Conservation (phyloP, 2,888 invertebrate genomes). For the Drosophila atripex region DNA sequence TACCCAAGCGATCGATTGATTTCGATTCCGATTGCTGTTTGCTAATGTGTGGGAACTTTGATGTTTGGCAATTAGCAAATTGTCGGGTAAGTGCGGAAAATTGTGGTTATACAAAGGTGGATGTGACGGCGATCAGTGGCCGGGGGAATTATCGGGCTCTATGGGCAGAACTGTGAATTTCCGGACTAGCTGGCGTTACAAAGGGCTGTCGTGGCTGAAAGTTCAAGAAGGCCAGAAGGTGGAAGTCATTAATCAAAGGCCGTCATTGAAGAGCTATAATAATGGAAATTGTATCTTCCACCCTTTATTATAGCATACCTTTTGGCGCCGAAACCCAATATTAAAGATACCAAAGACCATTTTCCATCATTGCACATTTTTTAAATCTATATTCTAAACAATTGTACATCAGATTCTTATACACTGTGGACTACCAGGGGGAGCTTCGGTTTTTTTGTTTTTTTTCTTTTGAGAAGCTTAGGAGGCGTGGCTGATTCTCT, state of each 20-base stretch:
- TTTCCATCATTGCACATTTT: background rate
- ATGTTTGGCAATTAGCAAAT: conserved; percentile 25
- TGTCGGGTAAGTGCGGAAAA: conserved; percentile 13
- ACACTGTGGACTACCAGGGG: conserved; percentile 3
- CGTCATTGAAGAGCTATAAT: background rate
- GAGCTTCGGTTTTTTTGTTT: background rate
- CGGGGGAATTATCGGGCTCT: conserved; percentile 7
- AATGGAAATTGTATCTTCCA: background rate
- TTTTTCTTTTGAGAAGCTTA: background rate
- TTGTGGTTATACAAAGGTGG: background rate
- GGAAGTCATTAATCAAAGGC: conserved; percentile 8
- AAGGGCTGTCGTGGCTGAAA: conserved; percentile 16
- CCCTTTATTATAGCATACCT: background rate
- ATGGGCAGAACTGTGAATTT: conserved; percentile 20
- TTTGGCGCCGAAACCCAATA: background rate
- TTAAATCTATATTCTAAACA: conserved; percentile 1
- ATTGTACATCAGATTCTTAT: conserved; percentile 3
- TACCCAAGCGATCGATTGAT: conserved; percentile 12
- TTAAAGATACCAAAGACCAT: background rate
- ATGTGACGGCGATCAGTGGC: conserved; percentile 1
- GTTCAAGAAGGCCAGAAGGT: conserved; percentile 25
- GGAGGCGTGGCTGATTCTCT: conserved; percentile 24
- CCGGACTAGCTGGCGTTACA: background rate
- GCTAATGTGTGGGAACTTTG: conserved; percentile 4
- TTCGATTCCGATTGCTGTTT: conserved; percentile 2